Conservation (phyloP, 2,113 vertebrate genomes). For the Phoxinus phoxinus region DNA sequence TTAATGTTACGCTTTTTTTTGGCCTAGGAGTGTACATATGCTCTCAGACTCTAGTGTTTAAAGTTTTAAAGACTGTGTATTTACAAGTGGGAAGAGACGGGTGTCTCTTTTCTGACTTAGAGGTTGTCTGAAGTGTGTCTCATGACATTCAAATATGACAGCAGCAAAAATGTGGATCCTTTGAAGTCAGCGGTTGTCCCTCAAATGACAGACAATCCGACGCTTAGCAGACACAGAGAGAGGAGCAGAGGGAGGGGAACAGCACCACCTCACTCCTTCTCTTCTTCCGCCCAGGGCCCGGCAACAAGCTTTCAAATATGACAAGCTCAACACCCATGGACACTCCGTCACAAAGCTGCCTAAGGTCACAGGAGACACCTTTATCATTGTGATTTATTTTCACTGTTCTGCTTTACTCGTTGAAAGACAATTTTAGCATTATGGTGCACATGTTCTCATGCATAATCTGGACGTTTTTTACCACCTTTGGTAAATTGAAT, state of each 20-base stretch:
- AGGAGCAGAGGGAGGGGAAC: conserved; percentile 5
- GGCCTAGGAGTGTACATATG: background rate
- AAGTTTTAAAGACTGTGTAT: conserved; percentile 11
- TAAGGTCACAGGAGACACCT: conserved; percentile 62
- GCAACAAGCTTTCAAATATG: conserved; percentile 74
- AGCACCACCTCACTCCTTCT: conserved; percentile 52
- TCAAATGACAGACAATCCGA: conserved; percentile 73
- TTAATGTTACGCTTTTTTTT: too few species aligned
- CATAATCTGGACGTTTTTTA: background rate
- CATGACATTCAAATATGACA: conserved; percentile 71
- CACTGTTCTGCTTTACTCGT: background rate
- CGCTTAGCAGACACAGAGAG: conserved; percentile 53
- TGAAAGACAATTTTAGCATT: background rate
- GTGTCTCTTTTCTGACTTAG: background rate
- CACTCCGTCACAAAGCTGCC: conserved; percentile 62
- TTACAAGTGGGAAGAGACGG: conserved; percentile 26
- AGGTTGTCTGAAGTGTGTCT: conserved; percentile 57
- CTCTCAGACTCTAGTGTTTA: background rate
- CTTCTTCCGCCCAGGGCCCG: conserved; percentile 48
- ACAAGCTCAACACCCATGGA: conserved; percentile 62
- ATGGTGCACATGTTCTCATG: background rate
- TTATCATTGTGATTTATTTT: conserved; percentile 41
- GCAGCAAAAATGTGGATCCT: conserved; percentile 58
- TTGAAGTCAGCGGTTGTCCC: conserved; percentile 75
- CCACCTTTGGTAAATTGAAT: background rate